Evolutionary conservation across 2,888 invertebrate genomes (phyloP).

Genomic region (Drosophila multiciliata): DNA sequence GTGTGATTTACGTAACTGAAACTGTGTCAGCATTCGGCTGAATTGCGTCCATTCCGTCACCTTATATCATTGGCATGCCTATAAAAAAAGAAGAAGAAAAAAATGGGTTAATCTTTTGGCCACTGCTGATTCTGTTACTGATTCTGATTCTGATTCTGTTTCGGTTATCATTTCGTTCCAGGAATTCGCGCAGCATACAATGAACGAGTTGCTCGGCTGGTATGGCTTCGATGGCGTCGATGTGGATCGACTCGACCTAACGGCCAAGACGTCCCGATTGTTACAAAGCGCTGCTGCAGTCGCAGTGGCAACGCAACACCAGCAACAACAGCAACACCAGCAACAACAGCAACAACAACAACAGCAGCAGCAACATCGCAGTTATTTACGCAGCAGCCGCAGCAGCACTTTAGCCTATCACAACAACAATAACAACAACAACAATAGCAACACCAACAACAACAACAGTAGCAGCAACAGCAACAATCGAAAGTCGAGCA

Average conservation of each 20-base stretch:
- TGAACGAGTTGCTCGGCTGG: constrained; percentile 96
- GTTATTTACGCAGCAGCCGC: constrained; percentile 70
- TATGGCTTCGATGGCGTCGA: constrained; percentile 93
- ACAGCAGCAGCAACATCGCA: constrained; percentile 65
- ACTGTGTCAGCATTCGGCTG: constrained; percentile 50
- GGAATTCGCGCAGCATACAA: constrained; percentile 96
- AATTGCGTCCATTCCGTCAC: constrained; percentile 23
- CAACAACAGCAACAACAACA: constrained; percentile 62
- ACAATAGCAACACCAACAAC: constrained; percentile 44
- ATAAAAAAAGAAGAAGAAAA: not conserved
- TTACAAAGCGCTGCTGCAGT: constrained; percentile 78
- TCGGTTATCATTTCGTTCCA: constrained; percentile 84
- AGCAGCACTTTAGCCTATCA: constrained; percentile 54
- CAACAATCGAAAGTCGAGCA: constrained; percentile 48
- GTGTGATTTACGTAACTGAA: constrained; percentile 15
- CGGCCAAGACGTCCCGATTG: constrained; percentile 82
- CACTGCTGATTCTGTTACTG: not conserved
- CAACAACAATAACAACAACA: constrained; percentile 52
- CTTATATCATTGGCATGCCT: constrained; percentile 7
- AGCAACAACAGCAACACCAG: constrained; percentile 63
- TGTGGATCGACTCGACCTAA: constrained; percentile 87
- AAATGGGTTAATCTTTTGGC: constrained; percentile 3
- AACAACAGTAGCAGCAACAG: constrained; percentile 54
- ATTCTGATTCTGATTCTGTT: not conserved
- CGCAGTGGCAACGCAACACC: constrained; percentile 68